Evolutionary conservation across 2,113 vertebrate species (phyloP).

Genomic region (Crotalus tigris): DNA sequence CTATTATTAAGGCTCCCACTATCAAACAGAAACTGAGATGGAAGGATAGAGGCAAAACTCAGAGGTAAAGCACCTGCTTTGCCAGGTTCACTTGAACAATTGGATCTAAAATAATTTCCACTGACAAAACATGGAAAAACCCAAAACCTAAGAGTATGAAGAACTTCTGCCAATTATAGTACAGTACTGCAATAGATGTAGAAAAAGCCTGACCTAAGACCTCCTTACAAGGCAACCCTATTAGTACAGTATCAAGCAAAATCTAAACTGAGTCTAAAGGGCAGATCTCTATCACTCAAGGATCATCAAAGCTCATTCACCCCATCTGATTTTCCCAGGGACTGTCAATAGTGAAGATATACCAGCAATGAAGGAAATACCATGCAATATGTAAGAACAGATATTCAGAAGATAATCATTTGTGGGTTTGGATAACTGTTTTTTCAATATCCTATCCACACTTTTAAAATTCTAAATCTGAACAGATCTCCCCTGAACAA

Average conservation of each 20-base stretch:
- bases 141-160: not conserved
- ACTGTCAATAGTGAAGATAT: not conserved
- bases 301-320: not conserved
- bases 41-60: not conserved
- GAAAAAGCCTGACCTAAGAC: not conserved
- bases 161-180: not conserved
- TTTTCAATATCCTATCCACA: not conserved
- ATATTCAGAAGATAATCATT: not conserved
- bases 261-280: not conserved
- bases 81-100: not conserved
- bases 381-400: accelerated
- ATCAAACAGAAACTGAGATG: not conserved
- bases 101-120: not conserved
- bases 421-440: not conserved
- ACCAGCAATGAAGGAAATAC: not conserved
- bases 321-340: not conserved
- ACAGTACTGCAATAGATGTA: not conserved
- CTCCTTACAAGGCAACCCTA: not conserved
- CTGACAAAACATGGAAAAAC: not conserved
- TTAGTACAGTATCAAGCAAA: not conserved
- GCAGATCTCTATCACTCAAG: not conserved
- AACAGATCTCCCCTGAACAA: not conserved
- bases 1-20: not conserved
- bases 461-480: not conserved
- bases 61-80: not conserved